Base-by-base conservation (phyloP, 2,113 vertebrate species). In the Calyptommatus sinebrachiatus region DNA sequence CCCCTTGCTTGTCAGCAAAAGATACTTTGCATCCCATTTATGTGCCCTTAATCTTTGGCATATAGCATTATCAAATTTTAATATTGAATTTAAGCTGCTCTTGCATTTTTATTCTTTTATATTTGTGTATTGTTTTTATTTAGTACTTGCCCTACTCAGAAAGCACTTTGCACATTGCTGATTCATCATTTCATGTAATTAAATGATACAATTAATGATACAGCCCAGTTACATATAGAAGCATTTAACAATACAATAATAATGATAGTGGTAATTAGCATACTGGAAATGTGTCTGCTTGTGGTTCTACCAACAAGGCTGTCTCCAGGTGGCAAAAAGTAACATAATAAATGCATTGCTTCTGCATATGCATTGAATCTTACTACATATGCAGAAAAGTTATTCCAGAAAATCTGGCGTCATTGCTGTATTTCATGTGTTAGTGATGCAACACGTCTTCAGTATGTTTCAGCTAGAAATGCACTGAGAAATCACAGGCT, bases 171-270 rank as follows among this genome's bases (percentile, higher is more conserved):
- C 76, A 75, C 87, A 60, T 20, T 29, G 46, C 26, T 0, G 2
- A 75, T 53, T 28, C 5, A 84, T 67, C 77, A 86, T 53, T 29
- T 73, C 29, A 21, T 35, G 6, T 11, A 35, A 57, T 21, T 1
- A 71, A 77, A 65, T 63, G 78, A 68, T 50, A 68, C 7, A 26
- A 9, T 84, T 80, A 20, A 29, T 22, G 24, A 28, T 41, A 68
- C 57, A 83, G 0, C 28, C 67, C 7, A 74, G 41, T 0, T n/a
- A 16, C 76, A 72, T 20, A 24, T 28, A 22, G 63, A 70, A 79
- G 77, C 21, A 76, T 35, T 77, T 69, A 50, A 63, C 76, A 29
- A 77, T 77, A 41, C 35, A 67, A 77, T 16, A 14, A 50, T 50
- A 14, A 50, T 50, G 50, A 50, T 50, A 14, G 14, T 50, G 50